These are phyloP conservation scores for Caracal caracal DNA, from an alignment of 2,113 vertebrate genomes.

Conservation along the genomic window DNA sequence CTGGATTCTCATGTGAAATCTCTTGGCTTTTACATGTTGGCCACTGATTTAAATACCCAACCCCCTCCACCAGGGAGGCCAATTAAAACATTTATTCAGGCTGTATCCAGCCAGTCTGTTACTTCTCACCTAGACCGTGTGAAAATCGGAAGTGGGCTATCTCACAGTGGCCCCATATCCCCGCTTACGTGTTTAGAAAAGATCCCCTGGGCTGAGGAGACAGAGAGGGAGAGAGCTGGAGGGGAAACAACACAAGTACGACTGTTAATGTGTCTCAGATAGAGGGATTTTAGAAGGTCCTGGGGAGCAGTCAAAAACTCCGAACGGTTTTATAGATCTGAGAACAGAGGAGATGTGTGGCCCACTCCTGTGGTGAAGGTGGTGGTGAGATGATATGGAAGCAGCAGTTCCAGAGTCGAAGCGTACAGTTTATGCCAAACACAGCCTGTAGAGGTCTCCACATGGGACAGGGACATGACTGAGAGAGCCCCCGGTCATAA, in stretches of 20 bases:
- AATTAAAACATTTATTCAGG: background rate
- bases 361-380: background rate
- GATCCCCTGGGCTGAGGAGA: background rate
- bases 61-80: background rate
- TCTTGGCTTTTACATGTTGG: background rate
- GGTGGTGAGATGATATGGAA: background rate
- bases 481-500: background rate
- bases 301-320: background rate
- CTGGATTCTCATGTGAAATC: background rate
- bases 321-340: background rate
- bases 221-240: background rate
- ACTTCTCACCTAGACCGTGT: background rate
- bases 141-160: background rate
- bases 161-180: background rate
- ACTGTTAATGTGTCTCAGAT: background rate
- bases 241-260: background rate
- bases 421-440: background rate
- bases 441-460: background rate
- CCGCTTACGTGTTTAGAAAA: background rate
- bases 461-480: background rate
- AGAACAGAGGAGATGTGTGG: background rate
- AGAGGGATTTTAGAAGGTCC: background rate
- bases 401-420: background rate
- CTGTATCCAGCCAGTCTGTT: background rate
- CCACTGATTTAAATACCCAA: background rate